Evolutionary conservation across 2,888 invertebrate species (phyloP).

Genomic region (Troides helena): DNA sequence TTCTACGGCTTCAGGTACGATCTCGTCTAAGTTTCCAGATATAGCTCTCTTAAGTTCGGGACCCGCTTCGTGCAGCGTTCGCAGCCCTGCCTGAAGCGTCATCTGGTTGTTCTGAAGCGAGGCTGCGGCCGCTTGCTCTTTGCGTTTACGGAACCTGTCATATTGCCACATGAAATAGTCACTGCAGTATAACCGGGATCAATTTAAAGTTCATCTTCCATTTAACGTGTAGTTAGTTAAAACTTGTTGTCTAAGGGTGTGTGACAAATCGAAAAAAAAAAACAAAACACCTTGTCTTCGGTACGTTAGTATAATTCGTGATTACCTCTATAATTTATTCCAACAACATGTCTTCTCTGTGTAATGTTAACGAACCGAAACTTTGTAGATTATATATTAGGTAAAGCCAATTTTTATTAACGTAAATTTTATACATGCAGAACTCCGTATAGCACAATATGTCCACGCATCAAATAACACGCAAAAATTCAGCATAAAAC

Average conservation of each 20-base stretch:
- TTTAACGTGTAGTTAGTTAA: conserved; percentile 6
- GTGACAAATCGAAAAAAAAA: background rate
- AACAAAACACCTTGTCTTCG: background rate
- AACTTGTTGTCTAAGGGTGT: background rate
- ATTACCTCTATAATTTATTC: conserved; percentile 29
- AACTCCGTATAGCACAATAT: conserved; percentile 33
- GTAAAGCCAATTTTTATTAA: conserved; percentile 35
- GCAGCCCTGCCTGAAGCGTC: conserved; percentile 95
- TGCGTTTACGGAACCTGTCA: conserved; percentile 94
- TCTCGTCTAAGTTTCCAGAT: conserved; percentile 97
- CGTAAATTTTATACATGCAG: conserved; percentile 32
- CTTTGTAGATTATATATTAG: conserved; percentile 32
- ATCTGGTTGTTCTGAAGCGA: conserved; percentile 84
- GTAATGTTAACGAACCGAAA: conserved; percentile 33
- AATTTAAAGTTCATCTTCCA: background rate
- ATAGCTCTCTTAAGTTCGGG: conserved; percentile 98
- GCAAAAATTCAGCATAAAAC: conserved; percentile 42
- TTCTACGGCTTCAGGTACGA: conserved; percentile 94
- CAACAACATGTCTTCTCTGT: conserved; percentile 57
- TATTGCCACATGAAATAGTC: background rate
- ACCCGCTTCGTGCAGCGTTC: conserved; percentile 98
- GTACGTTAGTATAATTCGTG: conserved; percentile 9
- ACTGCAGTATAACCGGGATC: background rate
- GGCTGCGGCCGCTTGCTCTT: conserved; percentile 86
- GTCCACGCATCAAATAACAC: conserved; percentile 46